Percentiles rank a stretch among this genome's conserved stretches.
These are phyloP conservation scores for Lithobates pipiens DNA, from an alignment of 2,797 vertebrate species.

Conservation along the genomic window DNA sequence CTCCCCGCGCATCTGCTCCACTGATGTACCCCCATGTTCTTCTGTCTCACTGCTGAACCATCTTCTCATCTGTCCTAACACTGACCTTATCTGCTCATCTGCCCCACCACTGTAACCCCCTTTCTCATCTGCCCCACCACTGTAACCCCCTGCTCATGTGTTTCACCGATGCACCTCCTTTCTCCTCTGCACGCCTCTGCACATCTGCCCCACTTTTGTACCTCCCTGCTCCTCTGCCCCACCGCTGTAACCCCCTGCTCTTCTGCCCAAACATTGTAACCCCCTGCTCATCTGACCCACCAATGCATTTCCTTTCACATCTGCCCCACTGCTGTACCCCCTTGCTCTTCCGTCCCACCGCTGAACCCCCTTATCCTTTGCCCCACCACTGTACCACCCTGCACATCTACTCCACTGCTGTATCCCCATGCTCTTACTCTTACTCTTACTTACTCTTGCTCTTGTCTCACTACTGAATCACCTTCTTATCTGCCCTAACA, in stretches of 20 bases:
- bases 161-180: neutral
- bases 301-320: neutral
- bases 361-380: neutral
- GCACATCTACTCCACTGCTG: no score
- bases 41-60: no score
- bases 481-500: no score
- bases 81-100: neutral
- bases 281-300: neutral
- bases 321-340: neutral
- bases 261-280: neutral
- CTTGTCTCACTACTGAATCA: no score
- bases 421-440: no score
- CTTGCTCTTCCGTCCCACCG: neutral
- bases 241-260: neutral
- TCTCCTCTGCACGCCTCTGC: no score
- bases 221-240: neutral
- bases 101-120: neutral
- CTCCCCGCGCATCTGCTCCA: no score
- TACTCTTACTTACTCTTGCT: no score
- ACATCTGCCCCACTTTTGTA: neutral
- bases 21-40: no score
- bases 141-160: neutral
- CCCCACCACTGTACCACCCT: neutral
- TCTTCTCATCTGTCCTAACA: no score
- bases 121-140: neutral